Evolutionary conservation across 2,797 vertebrate species (phyloP), one percentile per base, ranked within the genome.

Genomic region (Siniperca obscura): DNA sequence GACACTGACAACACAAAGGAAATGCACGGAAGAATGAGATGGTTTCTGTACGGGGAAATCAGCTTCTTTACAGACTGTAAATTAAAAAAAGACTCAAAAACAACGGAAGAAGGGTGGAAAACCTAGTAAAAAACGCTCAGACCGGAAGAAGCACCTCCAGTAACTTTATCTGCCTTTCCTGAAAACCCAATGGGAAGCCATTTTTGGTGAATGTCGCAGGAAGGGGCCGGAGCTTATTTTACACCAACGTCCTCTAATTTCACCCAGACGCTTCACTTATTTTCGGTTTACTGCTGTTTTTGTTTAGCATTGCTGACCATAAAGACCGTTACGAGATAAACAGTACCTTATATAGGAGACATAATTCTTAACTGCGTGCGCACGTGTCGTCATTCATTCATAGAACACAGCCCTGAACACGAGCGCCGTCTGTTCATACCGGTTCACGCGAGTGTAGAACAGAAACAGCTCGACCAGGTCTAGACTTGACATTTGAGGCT

Each of bases 321-420:
- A 50, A 38, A 27, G 30, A 7, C 0, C 5, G 34, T 16, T 12
- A 16, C 3, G 4, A 27, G 25, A 56, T 34, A 46, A 65, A 13
- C 12, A 17, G 36, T 3, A n/a, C 5, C 19, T 70, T 44, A 27
- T 34, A 5, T 0, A 25, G 5, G 3, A 25, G 22, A 34, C 16
- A 40, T 44, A 22, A 40, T 27, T 71, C 16, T 19, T 25, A 34
- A 21, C 22, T 78, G 36, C 74, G 38, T 62, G 65, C 38, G 70
- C 92, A 93, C 93, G 91, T 95, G 94, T 92, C 86, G 86, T 89
- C 88, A 90, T 82, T 80, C 91, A 92, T 92, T 93, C 90, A 83
- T 57, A 44, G 4, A 78, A 52, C 78, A 66, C 52, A 1, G 42
- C n/a, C 36, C 30, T 0, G 36, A 74, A 2, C 73, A 67, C 73